Evolutionary conservation across 2,113 vertebrate genomes (phyloP), one percentile per base, ranked within the genome.

Genomic region (Microcebus griseorufus): DNA sequence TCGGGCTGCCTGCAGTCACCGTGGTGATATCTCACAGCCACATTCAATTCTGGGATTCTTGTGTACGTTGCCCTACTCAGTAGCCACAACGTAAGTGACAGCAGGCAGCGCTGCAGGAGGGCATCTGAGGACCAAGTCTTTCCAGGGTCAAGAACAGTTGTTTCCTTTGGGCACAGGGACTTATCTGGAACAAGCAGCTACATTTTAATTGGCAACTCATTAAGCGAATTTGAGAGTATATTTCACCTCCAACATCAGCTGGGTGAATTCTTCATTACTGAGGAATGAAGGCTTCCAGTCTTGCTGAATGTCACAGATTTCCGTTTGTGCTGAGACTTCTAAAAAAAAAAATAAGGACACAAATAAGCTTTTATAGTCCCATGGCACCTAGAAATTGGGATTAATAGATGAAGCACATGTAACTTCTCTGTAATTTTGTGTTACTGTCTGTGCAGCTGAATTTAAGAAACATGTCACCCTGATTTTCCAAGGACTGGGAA

Each of bases 221-320:
- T 48, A 81, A 93, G 37, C 32, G 64, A 51, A 86, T 81, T 48
- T 53, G 83, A 95, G 95, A 79, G 73, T 6, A 58, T 5, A 48
- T 45, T 76, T 99, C 97, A 99, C 99, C 99, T 99, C 99, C 92
- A 99, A 97, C 99, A 99, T 99, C 98, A 99, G 98, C 98, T 99
- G 99, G 34, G 99, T 99, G 97, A 99, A 99, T 97, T 99, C 99
- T 97, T 99, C 99, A 4, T 99, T 99, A 97, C 99, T 99, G 97
- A 99, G 99, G 97, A 99, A 99, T 1, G 99, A 99, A 97, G 99
- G 99, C 90, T 99, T 99, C 99, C 99, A 99, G 82, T 99, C 98
- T 37, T 99, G 99, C 78, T 99, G 99, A 94, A 98, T 98, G 96
- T 99, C 98, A 98, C 98, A 98, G 97, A 98, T 98, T 95, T 99